Evolutionary conservation across 1,140 invertebrate species (phyloP), one percentile per base, ranked within the genome.

Genomic region (Orussus abietinus): DNA sequence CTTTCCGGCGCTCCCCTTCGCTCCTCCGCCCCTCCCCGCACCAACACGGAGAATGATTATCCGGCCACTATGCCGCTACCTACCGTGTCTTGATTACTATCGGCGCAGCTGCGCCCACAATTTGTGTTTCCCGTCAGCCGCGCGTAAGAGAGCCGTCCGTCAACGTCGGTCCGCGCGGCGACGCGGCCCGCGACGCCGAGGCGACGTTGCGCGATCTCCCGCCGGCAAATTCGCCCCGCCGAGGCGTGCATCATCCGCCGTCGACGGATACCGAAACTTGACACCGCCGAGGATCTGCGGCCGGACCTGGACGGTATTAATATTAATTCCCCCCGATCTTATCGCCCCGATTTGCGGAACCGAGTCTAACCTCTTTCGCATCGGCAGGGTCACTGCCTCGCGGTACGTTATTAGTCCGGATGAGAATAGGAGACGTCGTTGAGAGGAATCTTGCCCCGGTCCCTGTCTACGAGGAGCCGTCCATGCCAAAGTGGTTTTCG

Each of bases 51-150:
- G 52, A 62, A 62, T 64, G 60, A 69, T 69, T 69, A 67, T 64
- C 60, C 59, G 55, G 60, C 55, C 57, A 63, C 57, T 62, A 53
- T 52, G 50, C 53, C 45, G 53, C 60, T 62, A 62, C 59, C 59
- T 62, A 62, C 57, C 59, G 55, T 66, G 63, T 66, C 62, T 65
- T 65, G 66, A 69, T 69, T 68, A 60, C 59, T 62, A 68, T 69
- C 66, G 59, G 57, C 51, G 55, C 65, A 68, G 66, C 66, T 69
- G 66, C 65, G 55, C 65, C 64, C 62, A 69, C 65, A 69, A 68
- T 69, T 69, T 68, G 65, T 68, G 66, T 66, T 69, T 53, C 60
- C 63, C 55, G 66, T 69, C 64, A 59, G 55, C 53, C 57, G 57
- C 55, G 57, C 54, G 56, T 65, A 67, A 69, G 60, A 65, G 65